Evolutionary conservation across 2,113 vertebrate genomes (phyloP).

Genomic region (Alexandromys fortis): DNA sequence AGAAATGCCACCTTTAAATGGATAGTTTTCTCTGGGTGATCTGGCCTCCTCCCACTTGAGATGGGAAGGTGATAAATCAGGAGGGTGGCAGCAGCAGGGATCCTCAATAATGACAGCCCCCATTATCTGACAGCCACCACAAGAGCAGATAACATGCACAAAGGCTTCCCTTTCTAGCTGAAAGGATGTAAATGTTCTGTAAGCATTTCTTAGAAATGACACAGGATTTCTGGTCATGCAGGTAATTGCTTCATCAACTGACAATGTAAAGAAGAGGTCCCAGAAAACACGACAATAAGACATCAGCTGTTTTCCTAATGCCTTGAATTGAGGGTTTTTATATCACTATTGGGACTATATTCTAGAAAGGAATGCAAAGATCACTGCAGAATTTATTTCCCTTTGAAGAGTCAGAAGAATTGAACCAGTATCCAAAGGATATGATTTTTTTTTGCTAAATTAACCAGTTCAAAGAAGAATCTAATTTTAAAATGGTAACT

Average conservation of each 20-base stretch:
- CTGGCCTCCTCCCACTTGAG: slow-evolving; percentile 74
- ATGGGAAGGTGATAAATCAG: slow-evolving; percentile 84
- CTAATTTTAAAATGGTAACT: neutral
- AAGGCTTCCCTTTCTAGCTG: slow-evolving; percentile 23
- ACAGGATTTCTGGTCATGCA: slow-evolving; percentile 43
- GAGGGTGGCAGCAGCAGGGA: slow-evolving; percentile 77
- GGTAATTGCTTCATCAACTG: slow-evolving; percentile 21
- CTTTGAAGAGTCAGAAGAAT: slow-evolving; percentile 13
- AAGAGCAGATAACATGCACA: slow-evolving; percentile 66
- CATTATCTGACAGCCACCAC: slow-evolving; percentile 62
- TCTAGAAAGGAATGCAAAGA: slow-evolving; percentile 15
- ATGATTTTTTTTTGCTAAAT: neutral
- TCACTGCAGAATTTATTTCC: neutral
- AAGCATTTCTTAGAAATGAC: slow-evolving; percentile 62
- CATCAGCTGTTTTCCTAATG: neutral
- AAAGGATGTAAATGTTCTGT: slow-evolving; percentile 56
- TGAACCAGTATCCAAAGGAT: neutral
- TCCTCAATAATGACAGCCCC: slow-evolving; percentile 81
- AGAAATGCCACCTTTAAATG: slow-evolving; percentile 78
- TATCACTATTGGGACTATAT: neutral
- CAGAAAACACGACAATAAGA: neutral
- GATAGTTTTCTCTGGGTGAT: slow-evolving; percentile 75
- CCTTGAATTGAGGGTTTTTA: slow-evolving; percentile 18
- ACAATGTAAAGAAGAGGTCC: neutral
- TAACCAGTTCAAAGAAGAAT: slow-evolving; percentile 18